A percentile compares a stretch with the other conserved stretches of the same genome.
These are phyloP conservation scores for Trachelus troglodyta DNA, from an alignment of 2,888 invertebrate species.

Conservation along the genomic window DNA sequence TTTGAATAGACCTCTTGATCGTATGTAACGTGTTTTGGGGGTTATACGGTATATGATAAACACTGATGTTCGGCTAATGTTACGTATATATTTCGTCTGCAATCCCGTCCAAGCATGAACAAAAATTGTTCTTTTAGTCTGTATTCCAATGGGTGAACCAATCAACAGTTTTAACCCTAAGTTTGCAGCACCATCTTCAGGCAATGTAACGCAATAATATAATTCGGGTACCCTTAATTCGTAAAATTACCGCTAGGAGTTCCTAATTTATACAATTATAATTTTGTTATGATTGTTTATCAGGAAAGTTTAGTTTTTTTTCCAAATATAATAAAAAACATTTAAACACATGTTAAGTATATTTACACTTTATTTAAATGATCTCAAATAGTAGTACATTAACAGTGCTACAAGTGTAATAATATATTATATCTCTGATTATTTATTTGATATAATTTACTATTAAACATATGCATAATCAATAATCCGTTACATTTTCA, in stretches of 20 bases:
- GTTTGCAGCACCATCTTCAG: neutral
- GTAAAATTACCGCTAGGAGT: no score
- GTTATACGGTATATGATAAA: neutral
- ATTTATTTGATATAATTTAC: neutral
- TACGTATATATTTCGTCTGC: neutral
- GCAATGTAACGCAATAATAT: neutral
- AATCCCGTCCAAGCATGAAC: neutral
- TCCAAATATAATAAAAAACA: neutral
- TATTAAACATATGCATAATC: neutral
- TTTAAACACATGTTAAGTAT: neutral
- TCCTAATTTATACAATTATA: neutral
- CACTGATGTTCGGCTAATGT: neutral
- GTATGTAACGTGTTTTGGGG: neutral
- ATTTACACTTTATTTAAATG: neutral
- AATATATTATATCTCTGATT: neutral
- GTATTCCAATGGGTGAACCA: neutral
- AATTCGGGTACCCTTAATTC: neutral
- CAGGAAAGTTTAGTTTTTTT: neutral
- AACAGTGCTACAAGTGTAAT: neutral
- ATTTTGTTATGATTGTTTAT: neutral
- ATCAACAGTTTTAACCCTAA: neutral
- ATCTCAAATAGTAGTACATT: neutral
- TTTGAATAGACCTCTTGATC: neutral
- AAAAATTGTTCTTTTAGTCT: neutral
- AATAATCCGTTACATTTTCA: neutral